Evolutionary conservation across 2,888 invertebrate species (phyloP), one percentile per base, ranked within the genome.

Genomic region (Mellilla xanthometata): DNA sequence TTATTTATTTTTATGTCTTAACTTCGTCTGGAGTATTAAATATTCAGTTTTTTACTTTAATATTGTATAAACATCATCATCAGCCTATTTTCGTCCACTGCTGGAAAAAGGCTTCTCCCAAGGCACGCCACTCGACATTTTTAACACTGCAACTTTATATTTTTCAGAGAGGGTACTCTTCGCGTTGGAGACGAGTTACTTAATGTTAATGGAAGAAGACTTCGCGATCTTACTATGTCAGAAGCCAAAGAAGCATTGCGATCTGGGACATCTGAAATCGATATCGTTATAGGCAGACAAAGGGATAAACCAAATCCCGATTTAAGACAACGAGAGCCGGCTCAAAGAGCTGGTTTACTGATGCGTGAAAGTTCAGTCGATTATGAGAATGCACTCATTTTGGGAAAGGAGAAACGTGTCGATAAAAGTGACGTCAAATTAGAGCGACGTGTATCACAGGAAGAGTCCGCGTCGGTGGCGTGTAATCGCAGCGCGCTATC

Each of bases 291-390:
- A 39, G 91, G 93, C 42, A 87, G 93, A 67, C 76, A 84, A 65
- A 76, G 83, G 27, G 79, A 87, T 9, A 82, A 79, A 63, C 53
- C 60, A 1, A 32, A 59, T 7, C 44, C 64, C 8, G 73, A 78
- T 32, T 32, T 49, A 5, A 69, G 66, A 49, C 76, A 76, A 58
- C 69, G 72, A 48, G 74, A 74, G 40, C 40, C 56, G n/a, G 56
- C 74, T 2, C 78, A 75, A 52, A 74, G 65, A 51, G 76, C 56
- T 24, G 54, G 70, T 4, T 49, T 72, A 5, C 53, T 86, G 41
- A 90, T 93, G 89, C 91, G 91, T 51, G 94, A 94, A 76, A 94
- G 93, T 70, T 92, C 93, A 15, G 94, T 94, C 1, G 94, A 94
- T 79, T 93, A 94, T 58, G 94, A 94, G 63, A 93, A 93, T 67